Percentiles rank a stretch among this genome's conserved stretches.
These are phyloP conservation scores for Oxyruncus cristatus DNA, from an alignment of 2,113 vertebrate species.

Conservation along the genomic window DNA sequence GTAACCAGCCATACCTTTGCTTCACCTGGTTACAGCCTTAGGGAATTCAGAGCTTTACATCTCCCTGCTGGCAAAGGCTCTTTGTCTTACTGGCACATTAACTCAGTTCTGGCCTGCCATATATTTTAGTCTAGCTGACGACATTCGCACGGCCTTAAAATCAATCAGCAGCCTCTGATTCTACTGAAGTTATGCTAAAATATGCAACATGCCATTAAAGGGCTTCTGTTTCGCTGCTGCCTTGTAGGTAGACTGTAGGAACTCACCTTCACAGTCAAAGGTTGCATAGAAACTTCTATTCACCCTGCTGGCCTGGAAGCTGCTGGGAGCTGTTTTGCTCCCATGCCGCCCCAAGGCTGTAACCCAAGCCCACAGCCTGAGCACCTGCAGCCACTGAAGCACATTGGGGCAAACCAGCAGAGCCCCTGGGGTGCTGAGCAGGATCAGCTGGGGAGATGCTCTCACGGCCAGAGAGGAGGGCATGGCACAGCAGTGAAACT, in stretches of 20 bases:
- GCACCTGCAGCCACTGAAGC: background rate
- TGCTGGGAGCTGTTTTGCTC: background rate
- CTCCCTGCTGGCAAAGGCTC: background rate
- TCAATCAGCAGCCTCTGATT: background rate
- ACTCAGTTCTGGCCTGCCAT: background rate
- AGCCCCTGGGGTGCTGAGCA: background rate
- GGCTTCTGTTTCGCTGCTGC: background rate
- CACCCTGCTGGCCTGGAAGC: fast-evolving
- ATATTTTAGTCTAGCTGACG: background rate
- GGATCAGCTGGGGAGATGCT: background rate
- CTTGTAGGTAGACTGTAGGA: background rate
- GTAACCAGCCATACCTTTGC: background rate
- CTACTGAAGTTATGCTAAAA: background rate
- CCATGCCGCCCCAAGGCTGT: fast-evolving
- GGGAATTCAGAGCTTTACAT: background rate
- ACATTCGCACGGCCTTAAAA: background rate
- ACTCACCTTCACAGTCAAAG: background rate
- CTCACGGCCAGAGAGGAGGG: background rate
- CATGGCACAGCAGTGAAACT: background rate
- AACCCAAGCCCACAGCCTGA: fast-evolving
- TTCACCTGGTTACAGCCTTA: background rate
- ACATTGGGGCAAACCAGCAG: background rate
- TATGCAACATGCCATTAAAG: background rate
- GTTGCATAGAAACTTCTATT: background rate
- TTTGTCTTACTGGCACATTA: background rate